Percentiles rank a stretch among this genome's conserved stretches.
Conservation (phyloP, 2,797 vertebrate species). For the Hippoglossus hippoglossus region DNA sequence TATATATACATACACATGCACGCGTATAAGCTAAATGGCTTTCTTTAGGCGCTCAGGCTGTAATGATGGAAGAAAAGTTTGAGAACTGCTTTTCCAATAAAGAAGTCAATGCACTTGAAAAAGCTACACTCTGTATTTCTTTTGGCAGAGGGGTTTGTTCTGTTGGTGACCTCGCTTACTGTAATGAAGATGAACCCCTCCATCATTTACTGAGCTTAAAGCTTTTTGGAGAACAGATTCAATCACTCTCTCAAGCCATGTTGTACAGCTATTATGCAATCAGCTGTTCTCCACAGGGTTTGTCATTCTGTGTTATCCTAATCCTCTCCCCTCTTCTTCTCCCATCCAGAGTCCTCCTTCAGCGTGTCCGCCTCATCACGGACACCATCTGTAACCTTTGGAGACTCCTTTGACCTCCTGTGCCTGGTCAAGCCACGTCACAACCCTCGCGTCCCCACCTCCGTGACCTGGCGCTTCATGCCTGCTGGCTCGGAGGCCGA, state of each 20-base stretch:
- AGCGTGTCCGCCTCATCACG: conserved; percentile 95
- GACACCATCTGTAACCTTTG: conserved; percentile 92
- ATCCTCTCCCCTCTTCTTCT: conserved; percentile 18
- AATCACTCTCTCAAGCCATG: conserved; percentile 20
- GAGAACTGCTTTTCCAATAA: conserved; percentile 30
- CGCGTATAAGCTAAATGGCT: conserved; percentile 17
- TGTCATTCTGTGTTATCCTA: conserved; percentile 24
- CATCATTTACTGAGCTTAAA: conserved; percentile 25
- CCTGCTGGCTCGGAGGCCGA: conserved; percentile 75
- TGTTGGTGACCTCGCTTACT: conserved; percentile 26
- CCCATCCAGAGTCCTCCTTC: conserved; percentile 90
- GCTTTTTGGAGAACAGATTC: conserved; percentile 31
- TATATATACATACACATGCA: neutral
- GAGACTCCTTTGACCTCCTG: conserved; percentile 94
- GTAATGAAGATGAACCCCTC: conserved; percentile 4
- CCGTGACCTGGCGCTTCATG: conserved; percentile 96
- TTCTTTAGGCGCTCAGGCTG: conserved; percentile 11
- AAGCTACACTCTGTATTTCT: conserved; percentile 26
- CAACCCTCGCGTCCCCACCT: conserved; percentile 90
- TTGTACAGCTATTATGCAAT: conserved; percentile 21
- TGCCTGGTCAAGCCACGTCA: conserved; percentile 97
- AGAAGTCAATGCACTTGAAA: conserved; percentile 40
- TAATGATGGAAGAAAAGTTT: conserved; percentile 30
- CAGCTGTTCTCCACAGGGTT: conserved; percentile 16
- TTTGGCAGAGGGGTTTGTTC: conserved; percentile 40